These are phyloP conservation scores for Conistra vaccinii DNA, from an alignment of 2,888 invertebrate species.

Conservation along the genomic window DNA sequence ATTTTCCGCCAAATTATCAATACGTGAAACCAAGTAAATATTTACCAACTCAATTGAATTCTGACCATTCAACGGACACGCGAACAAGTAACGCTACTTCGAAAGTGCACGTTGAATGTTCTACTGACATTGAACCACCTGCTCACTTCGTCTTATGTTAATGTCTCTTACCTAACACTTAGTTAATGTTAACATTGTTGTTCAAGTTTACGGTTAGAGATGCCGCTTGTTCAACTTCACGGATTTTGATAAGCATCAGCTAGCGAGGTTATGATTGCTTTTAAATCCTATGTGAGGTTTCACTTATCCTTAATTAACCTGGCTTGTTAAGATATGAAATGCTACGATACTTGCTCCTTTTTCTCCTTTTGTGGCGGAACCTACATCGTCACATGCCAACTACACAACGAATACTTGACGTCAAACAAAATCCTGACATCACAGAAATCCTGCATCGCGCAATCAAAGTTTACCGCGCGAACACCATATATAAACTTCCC, in stretches of 20 bases:
- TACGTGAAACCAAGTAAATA: slow-evolving; percentile 28
- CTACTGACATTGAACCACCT: slow-evolving; percentile 72
- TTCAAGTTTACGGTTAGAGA: slow-evolving; percentile 65
- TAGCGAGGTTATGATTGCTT: slow-evolving; percentile 7
- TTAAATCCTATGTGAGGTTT: not conserved
- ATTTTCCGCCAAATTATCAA: slow-evolving; percentile 26
- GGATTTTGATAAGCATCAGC: slow-evolving; percentile 21
- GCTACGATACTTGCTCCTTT: not conserved
- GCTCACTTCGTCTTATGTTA: slow-evolving; percentile 64
- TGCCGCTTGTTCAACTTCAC: slow-evolving; percentile 28
- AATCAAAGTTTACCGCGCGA: too few relatives aligned
- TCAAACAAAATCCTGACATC: too few relatives aligned
- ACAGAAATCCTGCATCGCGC: too few relatives aligned
- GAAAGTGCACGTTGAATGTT: slow-evolving; percentile 66
- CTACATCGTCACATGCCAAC: too few relatives aligned
- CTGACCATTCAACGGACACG: slow-evolving; percentile 28
- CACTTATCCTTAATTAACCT: not conserved
- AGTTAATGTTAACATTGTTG: slow-evolving; percentile 52
- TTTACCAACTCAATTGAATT: slow-evolving; percentile 31
- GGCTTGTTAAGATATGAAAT: not conserved
- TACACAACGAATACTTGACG: too few relatives aligned
- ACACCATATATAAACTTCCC: too few relatives aligned
- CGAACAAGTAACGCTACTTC: slow-evolving; percentile 59
- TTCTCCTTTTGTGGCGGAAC: too few relatives aligned
- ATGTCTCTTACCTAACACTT: slow-evolving; percentile 67